phyloP scores from a whole-genome alignment of 2,113 vertebrate genomes.

The Sinosuthora webbiana region DNA sequence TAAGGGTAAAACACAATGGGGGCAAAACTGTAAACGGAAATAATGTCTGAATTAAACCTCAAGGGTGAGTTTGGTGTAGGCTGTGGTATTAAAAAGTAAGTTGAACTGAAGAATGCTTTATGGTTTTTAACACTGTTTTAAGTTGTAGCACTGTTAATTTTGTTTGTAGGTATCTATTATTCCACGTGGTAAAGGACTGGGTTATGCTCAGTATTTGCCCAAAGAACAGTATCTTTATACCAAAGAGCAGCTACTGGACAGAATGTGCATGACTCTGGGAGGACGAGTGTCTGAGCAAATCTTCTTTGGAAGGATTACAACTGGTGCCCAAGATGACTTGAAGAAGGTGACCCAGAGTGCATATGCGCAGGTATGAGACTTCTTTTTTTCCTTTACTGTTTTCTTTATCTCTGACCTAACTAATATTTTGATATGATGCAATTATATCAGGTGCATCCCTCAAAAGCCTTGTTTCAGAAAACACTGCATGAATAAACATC shows the following conservation, averaged over 20 bases:
- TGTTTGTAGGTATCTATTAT: constrained; percentile 93
- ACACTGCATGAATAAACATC: neutral
- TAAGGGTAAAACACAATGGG: constrained; percentile 16
- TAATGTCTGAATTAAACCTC: constrained; percentile 11
- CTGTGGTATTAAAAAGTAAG: neutral
- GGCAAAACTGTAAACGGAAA: neutral
- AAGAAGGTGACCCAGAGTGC: constrained; percentile 96
- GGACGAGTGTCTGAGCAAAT: constrained; percentile 93
- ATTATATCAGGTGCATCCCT: neutral
- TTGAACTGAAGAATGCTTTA: neutral
- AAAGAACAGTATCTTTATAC: constrained; percentile 96
- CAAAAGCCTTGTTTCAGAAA: neutral
- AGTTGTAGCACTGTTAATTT: neutral
- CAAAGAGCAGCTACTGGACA: constrained; percentile 93
- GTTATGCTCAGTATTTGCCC: constrained; percentile 96
- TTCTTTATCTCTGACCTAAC: neutral
- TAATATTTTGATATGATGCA: neutral
- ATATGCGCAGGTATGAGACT: constrained; percentile 87
- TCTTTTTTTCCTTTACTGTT: neutral
- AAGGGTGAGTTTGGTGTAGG: neutral
- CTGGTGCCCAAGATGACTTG: constrained; percentile 94
- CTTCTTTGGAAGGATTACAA: constrained; percentile 93
- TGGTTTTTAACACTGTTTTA: neutral
- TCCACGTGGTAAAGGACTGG: constrained; percentile 91
- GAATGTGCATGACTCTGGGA: constrained; percentile 98